phyloP scores from a whole-genome alignment of 2,888 invertebrate genomes.

The Zygaena filipendulae region DNA sequence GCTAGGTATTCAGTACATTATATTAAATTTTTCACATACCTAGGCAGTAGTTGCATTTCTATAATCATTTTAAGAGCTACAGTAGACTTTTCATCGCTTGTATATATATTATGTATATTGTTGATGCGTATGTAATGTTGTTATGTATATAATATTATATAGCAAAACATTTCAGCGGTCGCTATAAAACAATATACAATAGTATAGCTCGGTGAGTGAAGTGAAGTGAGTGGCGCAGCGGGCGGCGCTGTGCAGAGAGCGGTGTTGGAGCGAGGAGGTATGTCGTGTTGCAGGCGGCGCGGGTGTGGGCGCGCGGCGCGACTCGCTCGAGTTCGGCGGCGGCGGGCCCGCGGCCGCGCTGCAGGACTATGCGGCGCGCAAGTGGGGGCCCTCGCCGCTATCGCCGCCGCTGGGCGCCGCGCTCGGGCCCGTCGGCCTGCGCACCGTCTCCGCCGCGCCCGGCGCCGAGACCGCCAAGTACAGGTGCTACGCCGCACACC shows the following conservation, averaged over 20 bases:
- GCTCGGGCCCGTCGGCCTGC: constrained; percentile 74
- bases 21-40: too few species aligned
- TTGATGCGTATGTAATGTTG: too few species aligned
- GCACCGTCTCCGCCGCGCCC: constrained; percentile 76
- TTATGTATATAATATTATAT: too few species aligned
- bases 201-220: constrained; percentile 5
- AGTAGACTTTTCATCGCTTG: too few species aligned
- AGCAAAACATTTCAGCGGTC: too few species aligned
- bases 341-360: constrained; percentile 47
- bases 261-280: constrained; percentile 21
- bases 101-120: too few species aligned
- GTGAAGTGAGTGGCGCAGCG: constrained; percentile 12
- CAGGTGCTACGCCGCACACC: constrained; percentile 53
- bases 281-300: constrained; percentile 15
- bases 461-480: constrained; percentile 88
- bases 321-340: constrained; percentile 68
- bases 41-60: too few species aligned
- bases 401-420: constrained; percentile 79
- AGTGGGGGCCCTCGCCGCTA: constrained; percentile 68
- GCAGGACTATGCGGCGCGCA: constrained; percentile 61
- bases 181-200: neutral
- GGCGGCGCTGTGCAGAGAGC: too few species aligned
- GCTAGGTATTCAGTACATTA: too few species aligned
- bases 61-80: too few species aligned
- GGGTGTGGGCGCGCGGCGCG: constrained; percentile 41